phyloP scores from a whole-genome alignment of 2,113 vertebrate species.

The Tetraodon nigroviridis region DNA sequence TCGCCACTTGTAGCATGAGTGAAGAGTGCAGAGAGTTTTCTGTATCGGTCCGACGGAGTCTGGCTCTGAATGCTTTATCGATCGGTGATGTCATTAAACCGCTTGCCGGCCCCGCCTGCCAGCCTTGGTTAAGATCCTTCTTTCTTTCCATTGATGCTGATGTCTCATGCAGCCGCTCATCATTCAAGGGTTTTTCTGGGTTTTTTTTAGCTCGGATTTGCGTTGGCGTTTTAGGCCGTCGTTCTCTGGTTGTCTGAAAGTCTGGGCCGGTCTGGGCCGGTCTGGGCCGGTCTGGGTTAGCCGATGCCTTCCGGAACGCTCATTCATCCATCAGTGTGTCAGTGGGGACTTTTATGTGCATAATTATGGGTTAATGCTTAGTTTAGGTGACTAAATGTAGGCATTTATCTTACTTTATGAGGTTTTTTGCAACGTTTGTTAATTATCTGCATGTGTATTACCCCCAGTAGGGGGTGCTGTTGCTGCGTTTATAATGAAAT shows the following conservation, averaged over 20 bases:
- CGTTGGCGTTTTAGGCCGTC: not conserved
- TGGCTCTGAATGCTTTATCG: slow-evolving; percentile 41
- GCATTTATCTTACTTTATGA: too few relatives aligned
- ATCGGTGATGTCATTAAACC: slow-evolving; percentile 32
- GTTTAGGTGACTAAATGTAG: too few relatives aligned
- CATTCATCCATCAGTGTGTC: too few relatives aligned
- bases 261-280: too few relatives aligned
- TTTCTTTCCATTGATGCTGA: slow-evolving; percentile 7
- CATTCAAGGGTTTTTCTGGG: not conserved
- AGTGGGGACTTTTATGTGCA: too few relatives aligned
- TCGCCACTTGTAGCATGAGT: slow-evolving; percentile 26
- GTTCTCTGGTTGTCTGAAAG: too few relatives aligned
- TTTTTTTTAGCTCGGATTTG: slow-evolving; percentile 1
- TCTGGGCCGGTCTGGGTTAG: too few relatives aligned
- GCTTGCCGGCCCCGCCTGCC: not conserved
- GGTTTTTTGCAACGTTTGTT: too few relatives aligned
- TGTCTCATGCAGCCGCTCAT: slow-evolving; percentile 1
- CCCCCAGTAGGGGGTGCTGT: slow-evolving; percentile 55
- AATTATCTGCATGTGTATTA: slow-evolving; percentile 25
- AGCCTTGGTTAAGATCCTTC: slow-evolving; percentile 14
- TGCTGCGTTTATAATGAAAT: slow-evolving; percentile 39
- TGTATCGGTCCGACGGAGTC: slow-evolving; percentile 23
- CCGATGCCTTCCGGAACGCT: too few relatives aligned
- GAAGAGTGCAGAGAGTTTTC: slow-evolving; percentile 36
- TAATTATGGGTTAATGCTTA: too few relatives aligned